Base-by-base conservation (phyloP, 2,888 invertebrate genomes). In the Cephus rjabovi region DNA sequence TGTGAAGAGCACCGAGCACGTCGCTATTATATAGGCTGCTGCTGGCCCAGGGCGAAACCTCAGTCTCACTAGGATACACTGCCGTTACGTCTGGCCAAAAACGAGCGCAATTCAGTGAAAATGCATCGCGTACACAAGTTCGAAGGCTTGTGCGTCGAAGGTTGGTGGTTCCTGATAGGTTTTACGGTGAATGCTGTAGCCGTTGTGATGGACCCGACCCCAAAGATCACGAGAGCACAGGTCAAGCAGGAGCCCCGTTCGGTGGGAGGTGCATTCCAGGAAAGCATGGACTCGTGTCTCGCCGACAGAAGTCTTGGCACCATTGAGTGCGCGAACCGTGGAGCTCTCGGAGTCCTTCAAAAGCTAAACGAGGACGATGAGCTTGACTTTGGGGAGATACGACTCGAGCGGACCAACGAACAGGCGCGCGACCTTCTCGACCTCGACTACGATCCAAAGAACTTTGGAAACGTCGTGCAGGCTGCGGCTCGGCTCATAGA, bases 361-460 rank as follows among this genome's bases (percentile, higher is more conserved):
- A 93, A 93, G 76, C 93, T 95, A 82, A 95, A 96, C 81, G 95
- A 94, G 85, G 92, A 93, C 1, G 95, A 95, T 11, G 93, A 95
- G 33, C 94, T 95, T 80, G 94, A 94, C 84, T 92, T 96, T 78
- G 93, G 95, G 0, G 93, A 93, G 23, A 92, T 96, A 3, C 93
- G 93, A 23, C 93, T 96, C 82, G 93, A 94, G 0, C 94, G 94
- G 86, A 94, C 95, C 86, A 89, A 87, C 12, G 94, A 94, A 77
- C 93, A 95, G 75, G 94, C 94, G 23, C 93, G 96, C 76, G 95
- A 95, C 80, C 92, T 95, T 79, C 93, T 94, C 75, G 95, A 94
- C 88, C 92, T 95, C 82, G 95, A 96, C 85, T 95, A 95, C 81
- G 95, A 96, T 92, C 96, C 96, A 0, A 94, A 94, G 87, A 95